Base-by-base conservation (phyloP, 2,797 vertebrate species). In the Cephalopachus bancanus region DNA sequence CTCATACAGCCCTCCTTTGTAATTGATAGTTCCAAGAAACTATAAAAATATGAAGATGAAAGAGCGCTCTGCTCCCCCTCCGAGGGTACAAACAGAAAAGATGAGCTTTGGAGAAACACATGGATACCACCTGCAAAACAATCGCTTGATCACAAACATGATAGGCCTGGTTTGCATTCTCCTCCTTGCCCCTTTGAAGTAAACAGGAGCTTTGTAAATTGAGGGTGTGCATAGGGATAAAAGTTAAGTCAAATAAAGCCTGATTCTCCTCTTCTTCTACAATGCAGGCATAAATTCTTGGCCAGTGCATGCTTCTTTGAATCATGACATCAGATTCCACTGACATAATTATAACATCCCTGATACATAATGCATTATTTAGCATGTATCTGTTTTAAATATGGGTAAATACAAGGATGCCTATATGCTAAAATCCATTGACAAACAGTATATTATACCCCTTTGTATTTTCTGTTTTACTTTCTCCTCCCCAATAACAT, bases 121-220 rank as follows among this genome's bases (percentile, higher is more conserved):
- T 74, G 84, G 92, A 67, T 75, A 57, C 91, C 97, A 95, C 96
- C 96, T 97, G 92, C 86, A 83, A 96, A 97, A 97, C 74, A 90
- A 91, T 26, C 19, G 0, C 1, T 20, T 22, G 86, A 92, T 64
- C 94, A 69, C 81, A 97, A 95, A 65, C 81, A 83, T 30, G 74
- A 90, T 62, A 80, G 78, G 90, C 83, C 91, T 94, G 79, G 17
- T 93, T 94, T 86, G 87, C 93, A 93, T 92, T 95, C 85, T 90
- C 81, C 33, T 95, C 86, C 59, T 90, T 4, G 3, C 11, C 49
- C 75, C 87, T 96, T 89, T 94, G 89, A 94, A 96, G 96, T 92
- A 94, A 92, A 86, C 4, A 69, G 74, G 51, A 83, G 81, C 90
- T 97, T 95, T 94, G 93, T 91, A 96, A 96, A 95, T 83, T 67